Evolutionary conservation across 2,888 invertebrate genomes (phyloP), one percentile per base, ranked within the genome.

Genomic region (Microctonus hyperodae): DNA sequence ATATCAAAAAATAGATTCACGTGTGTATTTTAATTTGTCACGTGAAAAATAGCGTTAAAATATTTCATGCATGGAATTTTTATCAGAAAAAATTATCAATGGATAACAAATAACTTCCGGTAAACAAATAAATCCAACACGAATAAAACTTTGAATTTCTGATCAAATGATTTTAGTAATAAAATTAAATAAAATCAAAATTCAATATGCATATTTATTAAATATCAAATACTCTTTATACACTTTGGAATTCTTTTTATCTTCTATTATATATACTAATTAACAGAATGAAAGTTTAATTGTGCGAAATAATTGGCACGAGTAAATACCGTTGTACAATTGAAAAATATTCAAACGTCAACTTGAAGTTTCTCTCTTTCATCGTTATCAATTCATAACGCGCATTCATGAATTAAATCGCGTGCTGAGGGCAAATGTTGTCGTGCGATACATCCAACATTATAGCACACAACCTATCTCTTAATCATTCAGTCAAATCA

Each of bases 401-500:
- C 63, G 53, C 53, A 44, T 59, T 55, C 57, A 51, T 31, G 59
- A 48, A 51, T 44, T 44, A 62, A 51, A 23, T 60, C 59, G 59
- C 37, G 50, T 56, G 37, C 59, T 11, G 50, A 28, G 51, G 51
- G 57, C 55, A 69, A 59, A 61, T 62, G 37, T 64, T 51, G 40
- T n/a, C 35, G 31, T 57, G 51, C 59, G 57, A 56, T 33, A 37
- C 28, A 53, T 59, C 48, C 13, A 50, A 51, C 65, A 64, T 61
- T 63, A 70, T 59, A 68, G 65, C 61, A 65, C 66, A 64, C 66
- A 64, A 51, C 48, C 58, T 61, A 60, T 60, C 69, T 40, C 63
- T 40, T 73, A 72, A 74, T 80, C 69, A 70, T 50, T 67, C 31
- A 81, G 72, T 79, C 81, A 64, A 64, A 69, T 72, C 82, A 79